Evolutionary conservation across 2,113 vertebrate species (phyloP).

Genomic region (Ptyas mucosa): DNA sequence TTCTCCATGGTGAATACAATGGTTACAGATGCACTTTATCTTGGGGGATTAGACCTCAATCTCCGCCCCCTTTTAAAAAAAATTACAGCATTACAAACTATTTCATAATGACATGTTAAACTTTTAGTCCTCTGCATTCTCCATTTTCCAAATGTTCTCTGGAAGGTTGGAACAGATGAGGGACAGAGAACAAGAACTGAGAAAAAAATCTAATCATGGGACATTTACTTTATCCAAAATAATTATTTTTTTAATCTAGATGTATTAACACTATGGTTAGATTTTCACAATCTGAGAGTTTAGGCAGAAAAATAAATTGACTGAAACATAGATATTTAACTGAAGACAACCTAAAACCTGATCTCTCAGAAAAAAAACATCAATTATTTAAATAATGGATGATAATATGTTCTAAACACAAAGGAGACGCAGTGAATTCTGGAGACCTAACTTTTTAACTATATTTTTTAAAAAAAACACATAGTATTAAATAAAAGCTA

Average conservation of each 20-base stretch:
- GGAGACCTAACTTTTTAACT: background rate
- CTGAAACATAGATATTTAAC: background rate
- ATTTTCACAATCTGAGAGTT: background rate
- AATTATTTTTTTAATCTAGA: background rate
- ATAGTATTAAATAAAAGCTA: conserved; percentile 32
- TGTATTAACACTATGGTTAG: background rate
- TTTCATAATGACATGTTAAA: background rate
- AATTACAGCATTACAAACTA: background rate
- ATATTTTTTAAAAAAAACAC: background rate
- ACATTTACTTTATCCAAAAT: background rate
- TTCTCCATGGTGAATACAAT: background rate
- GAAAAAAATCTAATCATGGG: background rate
- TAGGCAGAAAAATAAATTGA: background rate
- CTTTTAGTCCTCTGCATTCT: background rate
- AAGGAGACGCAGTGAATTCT: accelerated
- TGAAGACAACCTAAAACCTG: background rate
- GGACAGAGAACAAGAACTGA: background rate
- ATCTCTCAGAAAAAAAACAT: background rate
- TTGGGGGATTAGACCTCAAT: background rate
- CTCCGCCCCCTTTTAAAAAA: background rate
- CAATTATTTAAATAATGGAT: background rate
- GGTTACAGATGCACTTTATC: background rate
- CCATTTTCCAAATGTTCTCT: background rate
- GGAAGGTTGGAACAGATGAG: background rate
- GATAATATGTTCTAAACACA: background rate